phyloP scores from a whole-genome alignment of 2,797 vertebrate genomes.

The Mormyrus proboscirostris region DNA sequence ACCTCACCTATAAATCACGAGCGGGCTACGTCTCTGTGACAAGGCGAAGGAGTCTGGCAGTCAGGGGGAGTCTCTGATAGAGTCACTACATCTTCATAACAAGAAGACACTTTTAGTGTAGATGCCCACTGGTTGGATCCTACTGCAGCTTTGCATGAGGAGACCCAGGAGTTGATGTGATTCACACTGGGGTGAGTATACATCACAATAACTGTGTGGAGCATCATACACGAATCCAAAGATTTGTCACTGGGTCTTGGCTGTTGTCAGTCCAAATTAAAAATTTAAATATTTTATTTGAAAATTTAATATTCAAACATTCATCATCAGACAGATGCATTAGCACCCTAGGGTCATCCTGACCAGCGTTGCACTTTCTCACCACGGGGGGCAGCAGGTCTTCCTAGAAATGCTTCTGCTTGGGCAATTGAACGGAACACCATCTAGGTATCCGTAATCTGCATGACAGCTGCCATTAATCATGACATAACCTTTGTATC shows the following conservation, averaged over 20 bases:
- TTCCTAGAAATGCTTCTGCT: background rate
- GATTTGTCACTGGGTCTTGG: background rate
- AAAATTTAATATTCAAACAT: background rate
- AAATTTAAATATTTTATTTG: conserved; percentile 2
- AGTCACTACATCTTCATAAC: background rate
- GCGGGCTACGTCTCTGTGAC: background rate
- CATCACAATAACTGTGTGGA: background rate
- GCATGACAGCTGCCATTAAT: background rate
- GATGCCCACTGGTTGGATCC: background rate
- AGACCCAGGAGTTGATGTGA: background rate
- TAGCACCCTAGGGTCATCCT: background rate
- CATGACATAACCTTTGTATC: background rate
- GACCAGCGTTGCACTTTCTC: background rate
- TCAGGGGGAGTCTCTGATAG: background rate
- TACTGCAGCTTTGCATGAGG: background rate
- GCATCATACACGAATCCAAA: background rate
- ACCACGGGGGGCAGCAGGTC: conserved; percentile 7
- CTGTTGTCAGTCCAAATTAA: background rate
- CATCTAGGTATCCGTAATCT: background rate
- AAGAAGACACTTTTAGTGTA: background rate
- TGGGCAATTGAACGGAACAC: background rate
- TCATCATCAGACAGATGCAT: background rate
- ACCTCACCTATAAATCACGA: background rate
- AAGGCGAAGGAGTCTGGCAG: background rate
- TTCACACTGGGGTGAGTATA: background rate